Conservation (phyloP, 2,113 vertebrate genomes). For the Aphyosemion australe region DNA sequence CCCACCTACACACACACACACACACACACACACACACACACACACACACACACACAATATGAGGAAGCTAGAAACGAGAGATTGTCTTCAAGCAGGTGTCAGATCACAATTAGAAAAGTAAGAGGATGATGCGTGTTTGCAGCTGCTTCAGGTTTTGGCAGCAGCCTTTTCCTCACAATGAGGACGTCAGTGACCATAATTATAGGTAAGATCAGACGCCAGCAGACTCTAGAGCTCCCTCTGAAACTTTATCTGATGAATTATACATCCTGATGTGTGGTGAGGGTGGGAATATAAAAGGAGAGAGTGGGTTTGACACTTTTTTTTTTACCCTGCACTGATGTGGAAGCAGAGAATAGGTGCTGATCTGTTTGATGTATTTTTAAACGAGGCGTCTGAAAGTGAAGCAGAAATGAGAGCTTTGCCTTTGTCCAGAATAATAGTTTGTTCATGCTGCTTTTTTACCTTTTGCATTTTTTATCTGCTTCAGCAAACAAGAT, state of each 20-base stretch:
- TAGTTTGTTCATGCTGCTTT: too few relatives aligned
- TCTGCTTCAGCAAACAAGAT: too few relatives aligned
- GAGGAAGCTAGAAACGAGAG: background rate
- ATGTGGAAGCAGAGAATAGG: background rate
- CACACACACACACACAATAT: constrained; percentile 11
- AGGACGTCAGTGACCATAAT: constrained; percentile 4
- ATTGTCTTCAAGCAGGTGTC: background rate
- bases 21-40: background rate
- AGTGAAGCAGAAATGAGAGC: background rate
- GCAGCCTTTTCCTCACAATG: constrained; percentile 10
- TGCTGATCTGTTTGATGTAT: background rate
- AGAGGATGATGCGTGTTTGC: constrained; percentile 39
- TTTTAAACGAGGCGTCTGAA: background rate
- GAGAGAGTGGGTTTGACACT: background rate
- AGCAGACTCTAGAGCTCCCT: background rate
- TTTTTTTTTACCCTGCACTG: constrained; percentile 30
- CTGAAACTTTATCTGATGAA: constrained; percentile 2
- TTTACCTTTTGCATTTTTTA: too few relatives aligned
- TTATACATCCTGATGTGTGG: constrained; percentile 10
- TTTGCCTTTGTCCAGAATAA: background rate
- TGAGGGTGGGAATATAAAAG: background rate
- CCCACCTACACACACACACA: background rate
- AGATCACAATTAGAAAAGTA: background rate
- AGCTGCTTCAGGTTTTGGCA: constrained; percentile 39
- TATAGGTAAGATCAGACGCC: constrained; percentile 32